Evolutionary conservation across 2,113 vertebrate genomes (phyloP).

Genomic region (Hemicordylus capensis): DNA sequence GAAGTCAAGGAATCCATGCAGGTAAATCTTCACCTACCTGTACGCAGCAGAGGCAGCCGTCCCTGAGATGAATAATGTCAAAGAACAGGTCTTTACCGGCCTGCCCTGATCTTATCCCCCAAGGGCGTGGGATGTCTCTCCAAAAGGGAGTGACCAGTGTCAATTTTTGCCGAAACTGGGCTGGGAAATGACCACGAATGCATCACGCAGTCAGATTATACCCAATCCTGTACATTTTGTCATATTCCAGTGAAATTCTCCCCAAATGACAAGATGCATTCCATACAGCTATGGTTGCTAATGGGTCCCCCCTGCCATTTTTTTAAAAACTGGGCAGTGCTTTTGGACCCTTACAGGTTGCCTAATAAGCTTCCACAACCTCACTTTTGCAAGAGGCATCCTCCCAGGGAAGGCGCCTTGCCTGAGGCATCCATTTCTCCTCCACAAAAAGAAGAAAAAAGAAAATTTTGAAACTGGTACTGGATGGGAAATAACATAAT

Average conservation of each 20-base stretch:
- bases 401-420: too few species aligned
- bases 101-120: conserved; percentile 40
- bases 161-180: conserved; percentile 5
- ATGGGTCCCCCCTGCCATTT: too few species aligned
- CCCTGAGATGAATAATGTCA: neutral
- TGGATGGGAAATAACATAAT: too few species aligned
- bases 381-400: neutral
- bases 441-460: too few species aligned
- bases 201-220: neutral
- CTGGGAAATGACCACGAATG: neutral
- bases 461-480: too few species aligned
- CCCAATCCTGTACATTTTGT: neutral
- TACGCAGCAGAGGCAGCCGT: neutral
- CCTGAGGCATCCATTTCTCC: too few species aligned
- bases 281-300: neutral
- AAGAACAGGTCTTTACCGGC: neutral
- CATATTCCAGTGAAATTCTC: neutral
- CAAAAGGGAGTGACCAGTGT: conserved; percentile 35
- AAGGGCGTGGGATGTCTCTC: conserved; percentile 46
- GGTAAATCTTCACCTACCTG: neutral
- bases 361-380: neutral
- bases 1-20: neutral
- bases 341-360: neutral
- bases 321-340: too few species aligned
- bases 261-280: neutral